These are phyloP conservation scores for Pelodytes ibericus DNA, from an alignment of 2,797 vertebrate genomes.

Conservation along the genomic window DNA sequence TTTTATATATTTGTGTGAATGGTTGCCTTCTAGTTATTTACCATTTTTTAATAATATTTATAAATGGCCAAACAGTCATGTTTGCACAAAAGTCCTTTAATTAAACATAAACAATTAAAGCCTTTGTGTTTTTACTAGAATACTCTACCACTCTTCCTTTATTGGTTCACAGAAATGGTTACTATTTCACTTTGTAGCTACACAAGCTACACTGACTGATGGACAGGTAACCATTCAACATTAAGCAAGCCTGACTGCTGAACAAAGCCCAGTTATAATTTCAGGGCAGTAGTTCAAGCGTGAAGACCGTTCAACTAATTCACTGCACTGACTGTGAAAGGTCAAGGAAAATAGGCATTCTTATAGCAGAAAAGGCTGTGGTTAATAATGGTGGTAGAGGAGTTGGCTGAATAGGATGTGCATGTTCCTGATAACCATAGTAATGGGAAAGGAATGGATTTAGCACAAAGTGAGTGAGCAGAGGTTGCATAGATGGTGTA, in stretches of 20 bases:
- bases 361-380: not conserved
- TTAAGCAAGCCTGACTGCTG: not conserved
- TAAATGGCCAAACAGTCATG: too few species aligned
- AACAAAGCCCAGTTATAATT: not conserved
- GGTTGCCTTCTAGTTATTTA: too few species aligned
- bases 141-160: not conserved
- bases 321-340: not conserved
- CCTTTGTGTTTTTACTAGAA: not conserved
- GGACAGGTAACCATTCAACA: not conserved
- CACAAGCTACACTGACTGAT: not conserved
- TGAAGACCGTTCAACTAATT: not conserved
- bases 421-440: not conserved
- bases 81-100: too few species aligned
- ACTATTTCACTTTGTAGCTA: not conserved
- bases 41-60: too few species aligned
- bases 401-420: not conserved
- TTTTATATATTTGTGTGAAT: too few species aligned
- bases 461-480: not conserved
- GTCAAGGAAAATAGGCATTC: slow-evolving; percentile 5
- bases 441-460: not conserved
- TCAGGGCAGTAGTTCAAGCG: slow-evolving; percentile 3
- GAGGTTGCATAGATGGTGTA: not conserved
- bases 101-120: not conserved
- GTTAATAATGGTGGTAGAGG: slow-evolving; percentile 1
- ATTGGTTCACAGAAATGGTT: not conserved